A percentile compares a stretch with the other conserved stretches of the same genome.
phyloP scores from a whole-genome alignment of 2,888 invertebrate genomes.

The Cataglyphis livida region DNA sequence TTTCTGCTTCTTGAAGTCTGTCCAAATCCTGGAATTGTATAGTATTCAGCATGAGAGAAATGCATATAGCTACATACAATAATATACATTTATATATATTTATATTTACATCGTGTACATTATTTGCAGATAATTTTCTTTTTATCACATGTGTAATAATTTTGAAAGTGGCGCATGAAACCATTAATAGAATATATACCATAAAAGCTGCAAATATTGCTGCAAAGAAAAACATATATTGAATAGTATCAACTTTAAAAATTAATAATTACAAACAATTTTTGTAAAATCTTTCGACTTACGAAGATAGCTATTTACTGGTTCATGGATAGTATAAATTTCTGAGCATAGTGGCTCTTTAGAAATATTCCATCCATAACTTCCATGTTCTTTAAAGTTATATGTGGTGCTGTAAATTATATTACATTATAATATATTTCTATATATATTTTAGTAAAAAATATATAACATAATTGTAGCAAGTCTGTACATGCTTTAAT shows the following conservation, averaged over 20 bases:
- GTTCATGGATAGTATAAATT: slow-evolving; percentile 76
- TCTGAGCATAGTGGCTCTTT: slow-evolving; percentile 72
- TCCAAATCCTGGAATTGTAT: slow-evolving; percentile 77
- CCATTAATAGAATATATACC: slow-evolving; percentile 66
- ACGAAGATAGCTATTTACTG: slow-evolving; percentile 83
- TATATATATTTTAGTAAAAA: slow-evolving; percentile 16
- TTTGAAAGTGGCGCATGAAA: slow-evolving; percentile 68
- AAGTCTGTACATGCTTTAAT: not conserved
- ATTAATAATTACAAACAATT: not conserved
- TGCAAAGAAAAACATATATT: slow-evolving; percentile 66
- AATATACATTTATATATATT: not conserved
- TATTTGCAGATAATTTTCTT: slow-evolving; percentile 57
- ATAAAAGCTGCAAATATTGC: slow-evolving; percentile 80
- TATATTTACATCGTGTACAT: slow-evolving; percentile 63
- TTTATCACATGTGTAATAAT: slow-evolving; percentile 67
- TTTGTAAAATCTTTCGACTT: slow-evolving; percentile 65
- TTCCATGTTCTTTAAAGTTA: slow-evolving; percentile 83
- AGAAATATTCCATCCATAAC: slow-evolving; percentile 84
- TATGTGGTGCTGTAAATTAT: slow-evolving; percentile 74
- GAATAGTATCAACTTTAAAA: not conserved
- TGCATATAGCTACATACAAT: not conserved
- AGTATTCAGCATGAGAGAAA: slow-evolving; percentile 3
- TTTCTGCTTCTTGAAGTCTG: slow-evolving; percentile 76
- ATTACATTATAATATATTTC: slow-evolving; percentile 17
- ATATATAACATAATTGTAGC: not conserved